These are phyloP conservation scores for Rhabdomys pumilio DNA, from an alignment of 2,797 vertebrate genomes.

Conservation along the genomic window DNA sequence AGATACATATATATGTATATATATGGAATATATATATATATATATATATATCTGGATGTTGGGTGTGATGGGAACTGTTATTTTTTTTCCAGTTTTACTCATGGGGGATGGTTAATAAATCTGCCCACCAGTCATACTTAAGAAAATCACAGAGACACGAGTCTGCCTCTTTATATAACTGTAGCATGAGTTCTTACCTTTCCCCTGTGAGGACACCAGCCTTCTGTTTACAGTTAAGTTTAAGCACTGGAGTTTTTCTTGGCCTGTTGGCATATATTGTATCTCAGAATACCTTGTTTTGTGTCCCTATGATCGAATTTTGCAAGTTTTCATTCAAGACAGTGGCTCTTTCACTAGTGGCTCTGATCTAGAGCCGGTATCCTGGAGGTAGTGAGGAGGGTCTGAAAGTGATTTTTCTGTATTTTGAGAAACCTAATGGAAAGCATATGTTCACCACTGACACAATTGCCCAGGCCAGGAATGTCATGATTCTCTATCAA, in stretches of 20 bases:
- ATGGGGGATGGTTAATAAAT: constrained; percentile 13
- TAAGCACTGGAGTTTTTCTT: constrained; percentile 48
- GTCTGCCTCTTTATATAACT: background rate
- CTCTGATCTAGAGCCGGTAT: constrained; percentile 71
- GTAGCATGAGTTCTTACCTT: background rate
- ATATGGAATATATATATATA: no score
- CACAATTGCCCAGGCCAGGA: constrained; percentile 70
- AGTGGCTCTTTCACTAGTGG: constrained; percentile 62
- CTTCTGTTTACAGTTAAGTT: constrained; percentile 43
- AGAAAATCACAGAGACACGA: constrained; percentile 38
- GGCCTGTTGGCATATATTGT: constrained; percentile 47
- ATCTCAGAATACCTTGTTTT: constrained; percentile 53
- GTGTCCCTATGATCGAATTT: constrained; percentile 57
- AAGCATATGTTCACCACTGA: constrained; percentile 75
- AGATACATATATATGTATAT: no score
- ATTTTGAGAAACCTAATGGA: constrained; percentile 79
- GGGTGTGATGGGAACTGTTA: background rate
- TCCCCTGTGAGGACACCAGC: background rate
- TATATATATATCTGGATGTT: background rate
- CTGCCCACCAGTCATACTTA: background rate
- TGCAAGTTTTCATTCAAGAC: constrained; percentile 64
- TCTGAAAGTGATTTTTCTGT: constrained; percentile 81
- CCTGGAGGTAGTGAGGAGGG: constrained; percentile 58
- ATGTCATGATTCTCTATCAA: constrained; percentile 77
- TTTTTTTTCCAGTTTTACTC: constrained; percentile 10